Evolutionary conservation across 2,888 invertebrate species (phyloP), one percentile per base, ranked within the genome.

Genomic region (Agriopis marginaria): DNA sequence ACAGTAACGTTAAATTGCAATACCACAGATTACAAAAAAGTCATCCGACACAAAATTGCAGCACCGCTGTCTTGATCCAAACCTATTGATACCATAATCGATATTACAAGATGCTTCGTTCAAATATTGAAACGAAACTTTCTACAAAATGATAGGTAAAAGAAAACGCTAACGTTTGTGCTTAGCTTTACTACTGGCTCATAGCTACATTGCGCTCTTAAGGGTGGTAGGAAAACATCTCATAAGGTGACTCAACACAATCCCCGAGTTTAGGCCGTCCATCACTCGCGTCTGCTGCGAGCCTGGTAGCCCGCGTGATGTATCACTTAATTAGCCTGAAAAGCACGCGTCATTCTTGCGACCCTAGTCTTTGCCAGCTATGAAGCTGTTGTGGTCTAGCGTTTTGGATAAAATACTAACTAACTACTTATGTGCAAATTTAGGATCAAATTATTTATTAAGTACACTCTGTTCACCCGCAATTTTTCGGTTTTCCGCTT

Each of bases 251-350:
- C 69, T 71, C 56, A 23, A 70, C 75, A 71, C 67, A 73, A 76
- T 71, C 72, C 70, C 63, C 56, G 63, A 51, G 58, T 67, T 69
- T 68, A 64, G 70, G 70, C 72, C 75, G 70, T 73, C 77, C 77
- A 77, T 77, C 75, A 77, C 75, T 68, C 72, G 70, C 64, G 73
- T 58, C 70, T 75, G 66, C 75, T 79, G 75, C 65, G 70, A 68
- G 68, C 82, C 81, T 82, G 75, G 81, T 80, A 76, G 73, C 77
- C 78, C 71, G 77, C 77, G 82, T 86, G 86, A 86, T 84, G 80
- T 86, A 88, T 87, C 80, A 85, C 86, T 86, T 87, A 85, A 86
- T 87, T 86, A 86, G 79, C 74, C 65, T 68, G 68, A 70, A 75
- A 73, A 66, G 72, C 63, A 70, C 71, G 63, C 61, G 71, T 75